Conservation (phyloP, 2,113 vertebrate genomes). For the Eidolon helvum region DNA sequence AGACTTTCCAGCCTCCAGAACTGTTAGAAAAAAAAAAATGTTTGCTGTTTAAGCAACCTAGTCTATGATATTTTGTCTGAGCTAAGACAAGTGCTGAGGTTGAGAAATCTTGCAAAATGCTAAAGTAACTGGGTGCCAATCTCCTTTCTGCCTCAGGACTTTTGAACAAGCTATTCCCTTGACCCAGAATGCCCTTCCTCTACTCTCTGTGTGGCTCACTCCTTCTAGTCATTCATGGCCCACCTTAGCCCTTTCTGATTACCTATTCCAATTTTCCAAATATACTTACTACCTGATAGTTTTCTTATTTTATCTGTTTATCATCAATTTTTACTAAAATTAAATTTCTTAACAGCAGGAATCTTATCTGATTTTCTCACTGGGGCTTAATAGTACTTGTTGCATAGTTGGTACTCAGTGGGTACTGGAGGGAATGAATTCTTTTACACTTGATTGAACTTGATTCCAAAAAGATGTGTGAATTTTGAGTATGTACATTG, state of each 20-base stretch:
- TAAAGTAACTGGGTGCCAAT: background rate
- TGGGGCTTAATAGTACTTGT: background rate
- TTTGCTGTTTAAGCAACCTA: background rate
- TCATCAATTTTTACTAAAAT: background rate
- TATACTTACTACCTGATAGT: background rate
- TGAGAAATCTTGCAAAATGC: background rate
- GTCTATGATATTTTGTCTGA: background rate
- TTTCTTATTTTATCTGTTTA: background rate
- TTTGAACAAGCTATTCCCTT: background rate
- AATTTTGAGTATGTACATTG: background rate
- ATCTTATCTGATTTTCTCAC: background rate
- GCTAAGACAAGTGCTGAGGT: background rate
- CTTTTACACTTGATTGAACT: background rate
- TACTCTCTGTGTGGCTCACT: background rate
- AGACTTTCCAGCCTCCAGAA: background rate
- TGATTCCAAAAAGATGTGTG: background rate
- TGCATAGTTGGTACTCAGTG: background rate
- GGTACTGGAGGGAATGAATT: background rate
- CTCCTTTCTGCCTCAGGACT: background rate
- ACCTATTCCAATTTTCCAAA: background rate
- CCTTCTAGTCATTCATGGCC: background rate
- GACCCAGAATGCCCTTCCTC: background rate
- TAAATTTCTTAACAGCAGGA: background rate
- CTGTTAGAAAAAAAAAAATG: background rate
- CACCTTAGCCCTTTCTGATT: background rate